Evolutionary conservation across 2,797 vertebrate species (phyloP).

Genomic region (Smutsia temminckii): DNA sequence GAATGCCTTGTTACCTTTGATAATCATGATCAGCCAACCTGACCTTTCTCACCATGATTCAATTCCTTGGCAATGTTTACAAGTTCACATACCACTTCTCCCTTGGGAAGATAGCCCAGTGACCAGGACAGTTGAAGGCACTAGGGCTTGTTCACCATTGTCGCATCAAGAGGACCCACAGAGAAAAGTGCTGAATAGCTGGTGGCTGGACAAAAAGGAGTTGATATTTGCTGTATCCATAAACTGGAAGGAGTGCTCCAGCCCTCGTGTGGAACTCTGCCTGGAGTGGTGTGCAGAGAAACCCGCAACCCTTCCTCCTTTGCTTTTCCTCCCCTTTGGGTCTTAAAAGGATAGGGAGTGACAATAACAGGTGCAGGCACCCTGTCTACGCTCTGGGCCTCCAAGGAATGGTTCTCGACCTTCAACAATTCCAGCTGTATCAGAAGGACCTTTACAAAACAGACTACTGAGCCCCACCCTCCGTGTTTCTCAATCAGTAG

Average conservation of each 20-base stretch:
- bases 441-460: not conserved
- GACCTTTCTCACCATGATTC: not conserved
- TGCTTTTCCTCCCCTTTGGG: not conserved
- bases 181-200: fast-evolving
- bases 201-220: not conserved
- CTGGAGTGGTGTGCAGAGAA: fast-evolving
- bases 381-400: not conserved
- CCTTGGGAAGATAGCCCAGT: not conserved
- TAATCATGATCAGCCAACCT: not conserved
- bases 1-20: not conserved
- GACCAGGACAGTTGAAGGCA: not conserved
- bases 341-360: not conserved
- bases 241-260: not conserved
- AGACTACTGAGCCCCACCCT: too few relatives aligned
- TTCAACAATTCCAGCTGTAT: not conserved
- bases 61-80: not conserved
- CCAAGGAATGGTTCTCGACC: not conserved
- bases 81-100: not conserved
- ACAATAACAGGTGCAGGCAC: not conserved
- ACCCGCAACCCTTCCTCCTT: not conserved
- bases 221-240: not conserved
- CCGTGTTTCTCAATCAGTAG: not conserved
- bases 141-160: not conserved
- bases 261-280: not conserved
- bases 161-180: not conserved